Evolutionary conservation across 2,797 vertebrate species (phyloP), one percentile per base, ranked within the genome.

Genomic region (Fistularia tabacaria): DNA sequence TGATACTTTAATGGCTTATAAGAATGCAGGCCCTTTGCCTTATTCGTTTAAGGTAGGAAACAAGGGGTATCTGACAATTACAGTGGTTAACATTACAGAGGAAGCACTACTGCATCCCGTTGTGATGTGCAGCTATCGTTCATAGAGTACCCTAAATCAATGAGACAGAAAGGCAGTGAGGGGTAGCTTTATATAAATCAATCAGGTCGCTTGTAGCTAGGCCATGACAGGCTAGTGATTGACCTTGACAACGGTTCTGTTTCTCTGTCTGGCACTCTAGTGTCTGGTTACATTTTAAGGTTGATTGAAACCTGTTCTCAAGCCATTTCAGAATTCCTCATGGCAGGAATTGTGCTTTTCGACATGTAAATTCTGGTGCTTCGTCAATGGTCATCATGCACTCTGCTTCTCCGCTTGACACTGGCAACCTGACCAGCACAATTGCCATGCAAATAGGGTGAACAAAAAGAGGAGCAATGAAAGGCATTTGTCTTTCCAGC

Each of bases 171-270:
- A 55, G 66, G 64, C 61, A 76, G 74, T 3, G 7, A 50, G 54
- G 48, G 59, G 12, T 13, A 70, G 72, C 49, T 71, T 80, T 76
- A 66, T 81, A 76, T 70, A 74, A 77, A 88, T 88, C 83, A 84
- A 89, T 87, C 76, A 58, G 71, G 70, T 66, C 56, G 77, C 78
- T 77, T 73, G 66, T 74, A 80, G 80, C 76, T 66, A 76, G 76
- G 72, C 75, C 71, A 69, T 70, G 74, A 69, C 74, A 66, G 66
- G 57, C 76, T 55, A 66, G 73, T 76, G 77, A 85, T 76, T 85
- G 87, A 88, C 85, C 85, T 88, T 85, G 82, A 83, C 79, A 79
- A 63, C 71, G 66, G 76, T 78, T 75, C 76, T 74, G 54, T 61
- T 73, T 71, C 73, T 71, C 71, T 63, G 73, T 57, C 68, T 74